These are phyloP conservation scores for western clawed frog (Xenopus tropicalis) DNA, from an alignment of 2,113 vertebrate species.

Conservation along the genomic window DNA sequence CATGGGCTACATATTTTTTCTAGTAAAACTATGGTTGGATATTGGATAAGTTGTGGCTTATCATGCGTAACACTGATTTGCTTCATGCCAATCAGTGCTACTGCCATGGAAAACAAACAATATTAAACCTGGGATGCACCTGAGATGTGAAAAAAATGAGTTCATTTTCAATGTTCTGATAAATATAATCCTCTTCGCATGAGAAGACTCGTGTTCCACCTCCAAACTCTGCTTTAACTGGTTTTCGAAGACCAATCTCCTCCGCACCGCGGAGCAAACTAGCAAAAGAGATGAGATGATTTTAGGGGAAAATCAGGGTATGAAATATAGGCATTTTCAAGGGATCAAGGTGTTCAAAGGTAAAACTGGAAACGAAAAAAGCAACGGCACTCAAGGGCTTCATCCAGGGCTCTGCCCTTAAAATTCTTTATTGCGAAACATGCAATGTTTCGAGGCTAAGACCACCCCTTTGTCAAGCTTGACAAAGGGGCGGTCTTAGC, in stretches of 20 bases:
- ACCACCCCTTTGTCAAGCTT: no score
- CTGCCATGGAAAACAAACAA: no score
- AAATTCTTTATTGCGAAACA: no score
- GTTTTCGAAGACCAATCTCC: constrained; percentile 85
- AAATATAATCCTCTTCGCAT: constrained; percentile 96
- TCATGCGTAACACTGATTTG: no score
- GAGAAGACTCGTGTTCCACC: constrained; percentile 85
- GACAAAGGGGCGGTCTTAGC: no score
- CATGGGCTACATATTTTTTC: no score
- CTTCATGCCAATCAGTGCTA: no score
- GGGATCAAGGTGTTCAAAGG: not conserved
- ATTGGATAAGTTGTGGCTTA: no score
- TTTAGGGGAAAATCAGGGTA: not conserved
- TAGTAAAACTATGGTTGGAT: no score
- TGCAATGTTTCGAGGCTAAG: no score
- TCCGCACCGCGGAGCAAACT: constrained; percentile 92
- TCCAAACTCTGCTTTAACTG: constrained; percentile 87
- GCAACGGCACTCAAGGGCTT: no score
- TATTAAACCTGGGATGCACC: constrained; percentile 57
- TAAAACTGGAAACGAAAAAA: not conserved
- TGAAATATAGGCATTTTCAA: not conserved
- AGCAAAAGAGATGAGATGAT: not conserved
- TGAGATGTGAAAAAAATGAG: constrained; percentile 94
- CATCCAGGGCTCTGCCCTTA: no score
- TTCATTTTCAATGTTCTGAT: constrained; percentile 94